These are phyloP conservation scores for Phymanthus crucifer DNA, from an alignment of 92 coral and sea anemone species.

Conservation along the genomic window DNA sequence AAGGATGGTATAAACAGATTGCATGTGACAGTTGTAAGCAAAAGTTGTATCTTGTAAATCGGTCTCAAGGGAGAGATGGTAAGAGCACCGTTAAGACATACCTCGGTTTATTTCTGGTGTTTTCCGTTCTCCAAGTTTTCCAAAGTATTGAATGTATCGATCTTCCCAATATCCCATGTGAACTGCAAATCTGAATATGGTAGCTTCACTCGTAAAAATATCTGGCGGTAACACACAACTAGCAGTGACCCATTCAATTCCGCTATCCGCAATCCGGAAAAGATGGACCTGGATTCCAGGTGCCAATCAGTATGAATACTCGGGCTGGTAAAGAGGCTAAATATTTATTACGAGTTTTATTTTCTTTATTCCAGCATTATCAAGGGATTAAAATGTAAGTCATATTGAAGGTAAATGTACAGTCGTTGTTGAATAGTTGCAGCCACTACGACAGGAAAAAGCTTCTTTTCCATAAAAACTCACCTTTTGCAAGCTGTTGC, in stretches of 20 bases:
- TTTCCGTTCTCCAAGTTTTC: conserved; percentile 79
- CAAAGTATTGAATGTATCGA: conserved; percentile 75
- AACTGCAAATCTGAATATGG: conserved; percentile 85
- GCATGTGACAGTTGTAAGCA: no score
- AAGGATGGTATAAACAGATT: no score
- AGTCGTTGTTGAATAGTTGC: background rate
- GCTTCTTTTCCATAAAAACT: background rate
- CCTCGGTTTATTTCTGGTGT: conserved; percentile 98
- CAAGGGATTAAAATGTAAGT: background rate
- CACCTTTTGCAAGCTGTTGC: conserved; percentile 93
- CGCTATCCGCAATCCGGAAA: background rate
- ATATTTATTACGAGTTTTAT: background rate
- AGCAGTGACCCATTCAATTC: background rate
- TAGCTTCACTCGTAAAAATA: no score
- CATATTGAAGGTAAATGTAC: background rate
- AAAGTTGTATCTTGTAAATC: no score
- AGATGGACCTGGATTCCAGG: background rate
- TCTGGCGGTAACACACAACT: background rate
- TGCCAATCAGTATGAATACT: no score
- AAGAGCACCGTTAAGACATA: conserved; percentile 13
- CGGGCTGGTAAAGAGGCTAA: background rate
- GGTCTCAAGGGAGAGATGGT: no score
- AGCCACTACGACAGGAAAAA: background rate
- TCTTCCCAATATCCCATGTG: conserved; percentile 96
- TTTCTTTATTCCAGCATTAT: background rate